phyloP scores from a whole-genome alignment of 2,113 vertebrate genomes.

The Cryptotis parvus region DNA sequence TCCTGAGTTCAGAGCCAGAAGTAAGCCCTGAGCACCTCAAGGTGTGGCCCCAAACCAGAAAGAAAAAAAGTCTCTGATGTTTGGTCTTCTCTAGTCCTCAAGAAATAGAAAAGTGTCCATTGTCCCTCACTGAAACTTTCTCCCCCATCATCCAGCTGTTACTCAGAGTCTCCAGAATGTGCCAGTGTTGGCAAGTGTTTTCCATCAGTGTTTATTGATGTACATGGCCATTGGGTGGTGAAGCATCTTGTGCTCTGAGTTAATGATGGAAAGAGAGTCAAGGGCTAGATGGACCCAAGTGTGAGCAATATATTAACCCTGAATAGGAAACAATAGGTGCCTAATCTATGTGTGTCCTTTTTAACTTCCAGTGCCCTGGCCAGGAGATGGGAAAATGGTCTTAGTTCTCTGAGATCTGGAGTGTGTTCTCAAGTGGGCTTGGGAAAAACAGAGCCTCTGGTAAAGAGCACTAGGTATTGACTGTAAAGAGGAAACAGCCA shows the following conservation, averaged over 20 bases:
- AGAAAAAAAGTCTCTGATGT: background rate
- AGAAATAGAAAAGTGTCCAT: background rate
- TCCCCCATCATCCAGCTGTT: background rate
- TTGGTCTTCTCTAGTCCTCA: background rate
- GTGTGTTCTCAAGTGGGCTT: background rate
- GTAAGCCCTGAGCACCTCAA: too few species aligned
- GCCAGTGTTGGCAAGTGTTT: background rate
- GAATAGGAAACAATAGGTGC: background rate
- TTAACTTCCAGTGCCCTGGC: background rate
- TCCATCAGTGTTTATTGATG: background rate
- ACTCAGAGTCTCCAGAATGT: background rate
- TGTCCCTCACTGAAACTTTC: background rate
- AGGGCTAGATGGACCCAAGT: background rate
- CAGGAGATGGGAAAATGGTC: background rate
- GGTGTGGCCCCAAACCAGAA: background rate
- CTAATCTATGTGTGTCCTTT: background rate
- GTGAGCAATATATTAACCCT: background rate
- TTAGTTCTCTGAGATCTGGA: background rate
- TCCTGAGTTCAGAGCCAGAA: too few species aligned
- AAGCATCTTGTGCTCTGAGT: background rate
- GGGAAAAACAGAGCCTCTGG: background rate
- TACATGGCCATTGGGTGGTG: background rate
- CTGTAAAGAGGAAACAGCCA: background rate
- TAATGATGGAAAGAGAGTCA: background rate
- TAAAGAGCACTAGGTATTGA: background rate